Percentiles rank a stretch among this genome's conserved stretches.
Evolutionary conservation across 2,888 invertebrate species (phyloP).

Genomic region (Oligia strigilis): DNA sequence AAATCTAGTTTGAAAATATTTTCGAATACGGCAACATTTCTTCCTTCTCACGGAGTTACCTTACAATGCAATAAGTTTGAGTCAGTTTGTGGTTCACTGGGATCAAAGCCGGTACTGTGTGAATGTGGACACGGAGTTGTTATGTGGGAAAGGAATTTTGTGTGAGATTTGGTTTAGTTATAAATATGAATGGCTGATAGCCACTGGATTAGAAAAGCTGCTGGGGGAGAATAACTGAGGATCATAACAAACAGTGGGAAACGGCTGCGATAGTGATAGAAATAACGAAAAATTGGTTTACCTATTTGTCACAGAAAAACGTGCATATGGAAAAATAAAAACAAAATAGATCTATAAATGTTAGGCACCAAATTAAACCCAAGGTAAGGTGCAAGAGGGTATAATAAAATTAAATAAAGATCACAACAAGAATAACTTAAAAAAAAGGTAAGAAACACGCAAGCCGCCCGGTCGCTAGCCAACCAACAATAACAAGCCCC

Average conservation of each 20-base stretch:
- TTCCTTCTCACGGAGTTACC: conserved; percentile 19
- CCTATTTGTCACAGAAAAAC: too few species aligned
- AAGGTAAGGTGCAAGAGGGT: too few species aligned
- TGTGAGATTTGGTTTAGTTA: neutral
- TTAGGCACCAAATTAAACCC: too few species aligned
- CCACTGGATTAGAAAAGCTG: neutral
- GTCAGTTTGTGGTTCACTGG: conserved; percentile 26
- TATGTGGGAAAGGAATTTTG: neutral
- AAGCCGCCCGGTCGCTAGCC: too few species aligned
- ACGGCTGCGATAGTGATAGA: neutral
- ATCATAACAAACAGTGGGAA: neutral
- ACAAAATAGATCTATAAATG: too few species aligned
- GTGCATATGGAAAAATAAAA: neutral
- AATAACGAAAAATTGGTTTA: too few species aligned
- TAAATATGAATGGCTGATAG: neutral
- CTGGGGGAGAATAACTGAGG: neutral
- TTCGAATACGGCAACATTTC: conserved; percentile 17
- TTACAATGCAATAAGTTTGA: conserved; percentile 43
- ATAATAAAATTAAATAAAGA: too few species aligned
- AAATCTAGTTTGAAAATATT: conserved; percentile 39
- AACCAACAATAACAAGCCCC: too few species aligned
- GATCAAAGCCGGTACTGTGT: neutral
- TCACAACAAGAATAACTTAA: too few species aligned
- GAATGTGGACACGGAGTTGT: neutral
- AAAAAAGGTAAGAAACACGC: too few species aligned